A percentile compares a stretch with the other conserved stretches of the same genome.
Conservation (phyloP, 2,888 invertebrate species). For the Germaria angustata region DNA sequence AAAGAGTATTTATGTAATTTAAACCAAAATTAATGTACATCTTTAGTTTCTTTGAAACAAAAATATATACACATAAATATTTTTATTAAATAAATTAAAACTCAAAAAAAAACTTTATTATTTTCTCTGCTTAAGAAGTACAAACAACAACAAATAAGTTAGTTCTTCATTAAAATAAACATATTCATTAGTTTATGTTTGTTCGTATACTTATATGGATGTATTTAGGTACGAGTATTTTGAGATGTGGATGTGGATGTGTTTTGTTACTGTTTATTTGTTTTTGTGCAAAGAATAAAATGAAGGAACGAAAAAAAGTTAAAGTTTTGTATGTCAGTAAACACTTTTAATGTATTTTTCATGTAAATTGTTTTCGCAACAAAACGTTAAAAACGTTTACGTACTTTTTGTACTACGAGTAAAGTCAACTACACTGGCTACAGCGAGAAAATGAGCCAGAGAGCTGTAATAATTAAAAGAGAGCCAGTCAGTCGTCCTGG, state of each 20-base stretch:
- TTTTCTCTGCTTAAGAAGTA: background rate
- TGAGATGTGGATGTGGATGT: slow-evolving; percentile 26
- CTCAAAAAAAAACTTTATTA: slow-evolving; percentile 1
- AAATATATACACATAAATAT: background rate
- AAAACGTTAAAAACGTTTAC: slow-evolving; percentile 60
- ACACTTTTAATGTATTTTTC: slow-evolving; percentile 66
- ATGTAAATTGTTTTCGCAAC: slow-evolving; percentile 66
- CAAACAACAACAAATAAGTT: slow-evolving; percentile 28
- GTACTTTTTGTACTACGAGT: slow-evolving; percentile 37
- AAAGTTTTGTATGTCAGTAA: slow-evolving; percentile 67
- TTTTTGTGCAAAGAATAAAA: slow-evolving; percentile 17
- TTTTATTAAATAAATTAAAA: slow-evolving; percentile 3
- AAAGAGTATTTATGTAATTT: too few species aligned
- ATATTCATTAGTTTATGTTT: slow-evolving; percentile 47
- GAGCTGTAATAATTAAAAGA: background rate
- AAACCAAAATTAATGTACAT: too few species aligned
- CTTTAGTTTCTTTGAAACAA: too few species aligned
- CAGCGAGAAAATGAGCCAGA: background rate
- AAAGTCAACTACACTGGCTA: slow-evolving; percentile 39
- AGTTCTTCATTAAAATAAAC: slow-evolving; percentile 35
- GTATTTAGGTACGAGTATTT: too few species aligned
- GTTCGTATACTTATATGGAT: slow-evolving; percentile 32
- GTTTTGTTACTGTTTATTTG: slow-evolving; percentile 41
- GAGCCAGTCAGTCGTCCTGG: background rate
- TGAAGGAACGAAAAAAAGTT: slow-evolving; percentile 6